Evolutionary conservation across 1,140 invertebrate genomes (phyloP).

Genomic region (Nasonia vitripennis): DNA sequence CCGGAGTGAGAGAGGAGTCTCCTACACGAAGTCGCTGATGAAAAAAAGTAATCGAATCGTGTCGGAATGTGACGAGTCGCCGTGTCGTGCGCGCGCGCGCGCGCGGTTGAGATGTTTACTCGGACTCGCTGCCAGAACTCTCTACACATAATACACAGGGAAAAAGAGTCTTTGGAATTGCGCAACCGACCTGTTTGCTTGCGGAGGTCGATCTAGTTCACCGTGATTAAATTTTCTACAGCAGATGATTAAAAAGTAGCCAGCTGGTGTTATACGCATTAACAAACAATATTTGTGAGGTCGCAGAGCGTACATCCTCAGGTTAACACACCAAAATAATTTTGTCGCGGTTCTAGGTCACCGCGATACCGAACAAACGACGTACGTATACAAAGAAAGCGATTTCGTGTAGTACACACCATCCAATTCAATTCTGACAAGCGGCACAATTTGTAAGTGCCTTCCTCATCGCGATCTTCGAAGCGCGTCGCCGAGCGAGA

Average conservation of each 20-base stretch:
- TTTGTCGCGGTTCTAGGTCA: neutral
- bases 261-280: neutral
- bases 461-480: neutral
- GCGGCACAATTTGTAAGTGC: neutral
- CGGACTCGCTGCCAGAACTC: neutral
- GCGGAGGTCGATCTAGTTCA: neutral
- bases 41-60: conserved; percentile 52
- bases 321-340: neutral
- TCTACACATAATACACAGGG: neutral
- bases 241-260: neutral
- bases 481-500: neutral
- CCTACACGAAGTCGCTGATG: neutral
- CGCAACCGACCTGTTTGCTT: neutral
- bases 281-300: no score
- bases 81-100: neutral
- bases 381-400: neutral
- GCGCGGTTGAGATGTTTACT: conserved; percentile 1
- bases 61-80: conserved; percentile 36
- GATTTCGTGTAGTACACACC: neutral
- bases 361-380: neutral
- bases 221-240: neutral
- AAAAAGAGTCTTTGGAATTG: neutral
- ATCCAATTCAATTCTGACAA: neutral
- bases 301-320: neutral
- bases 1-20: neutral